These are phyloP conservation scores for Latrodectus geometricus DNA, from an alignment of 1,140 invertebrate species.

Conservation along the genomic window DNA sequence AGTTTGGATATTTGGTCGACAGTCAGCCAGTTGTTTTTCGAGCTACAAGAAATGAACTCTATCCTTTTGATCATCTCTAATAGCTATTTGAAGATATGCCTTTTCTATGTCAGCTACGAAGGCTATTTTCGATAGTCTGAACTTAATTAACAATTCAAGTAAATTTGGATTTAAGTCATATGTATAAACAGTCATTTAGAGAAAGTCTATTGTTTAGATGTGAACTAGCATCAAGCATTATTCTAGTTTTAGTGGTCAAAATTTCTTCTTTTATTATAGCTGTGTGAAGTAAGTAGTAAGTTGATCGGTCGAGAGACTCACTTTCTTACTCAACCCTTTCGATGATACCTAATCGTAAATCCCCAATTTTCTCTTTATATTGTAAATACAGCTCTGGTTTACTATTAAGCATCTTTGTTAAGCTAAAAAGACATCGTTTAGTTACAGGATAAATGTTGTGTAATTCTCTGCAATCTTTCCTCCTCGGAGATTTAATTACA, in stretches of 20 bases:
- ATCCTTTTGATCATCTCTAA: background rate
- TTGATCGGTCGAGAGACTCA: background rate
- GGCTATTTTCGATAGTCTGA: background rate
- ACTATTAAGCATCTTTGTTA: background rate
- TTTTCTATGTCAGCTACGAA: background rate
- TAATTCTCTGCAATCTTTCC: background rate
- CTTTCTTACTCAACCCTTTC: background rate
- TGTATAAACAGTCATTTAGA: background rate
- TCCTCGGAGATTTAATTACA: slow-evolving; percentile 6
- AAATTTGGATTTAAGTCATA: slow-evolving; percentile 1
- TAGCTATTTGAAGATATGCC: background rate
- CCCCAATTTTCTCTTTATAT: background rate
- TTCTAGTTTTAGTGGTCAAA: background rate
- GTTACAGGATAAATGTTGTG: background rate
- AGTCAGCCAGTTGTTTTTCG: background rate
- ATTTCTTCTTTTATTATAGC: background rate
- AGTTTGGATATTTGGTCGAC: background rate
- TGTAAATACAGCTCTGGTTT: background rate
- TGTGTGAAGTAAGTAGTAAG: background rate
- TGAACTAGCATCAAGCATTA: background rate
- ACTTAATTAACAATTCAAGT: no score
- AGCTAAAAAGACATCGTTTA: background rate
- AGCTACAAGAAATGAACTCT: background rate
- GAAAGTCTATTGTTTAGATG: background rate
- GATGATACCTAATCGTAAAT: background rate